These are phyloP conservation scores for Melangyna quadrimaculata DNA, from an alignment of 2,888 invertebrate genomes.

Conservation along the genomic window DNA sequence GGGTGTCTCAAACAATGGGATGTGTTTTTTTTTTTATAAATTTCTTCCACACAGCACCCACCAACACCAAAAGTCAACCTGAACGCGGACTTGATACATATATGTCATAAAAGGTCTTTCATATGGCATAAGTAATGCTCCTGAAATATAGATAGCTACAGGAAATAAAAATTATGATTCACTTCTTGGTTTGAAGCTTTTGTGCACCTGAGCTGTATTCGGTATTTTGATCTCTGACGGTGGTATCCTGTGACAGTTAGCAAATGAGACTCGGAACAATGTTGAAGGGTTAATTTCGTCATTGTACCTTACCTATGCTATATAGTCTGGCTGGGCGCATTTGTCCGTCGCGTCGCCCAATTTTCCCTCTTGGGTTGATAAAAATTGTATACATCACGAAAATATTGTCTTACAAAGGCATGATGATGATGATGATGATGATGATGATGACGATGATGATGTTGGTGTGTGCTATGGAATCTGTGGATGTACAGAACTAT, in stretches of 20 bases:
- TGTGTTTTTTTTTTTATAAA: slow-evolving; percentile 32
- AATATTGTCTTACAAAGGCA: slow-evolving; percentile 23
- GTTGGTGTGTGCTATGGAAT: slow-evolving; percentile 6
- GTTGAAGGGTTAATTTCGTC: slow-evolving; percentile 70
- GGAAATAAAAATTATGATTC: slow-evolving; percentile 67
- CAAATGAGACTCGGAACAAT: slow-evolving; percentile 69
- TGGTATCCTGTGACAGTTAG: slow-evolving; percentile 64
- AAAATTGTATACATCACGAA: slow-evolving; percentile 5
- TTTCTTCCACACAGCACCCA: slow-evolving; percentile 19
- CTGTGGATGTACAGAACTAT: slow-evolving; percentile 43
- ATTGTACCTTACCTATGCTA: slow-evolving; percentile 31
- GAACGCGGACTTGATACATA: slow-evolving; percentile 63
- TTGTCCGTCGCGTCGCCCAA: slow-evolving; percentile 8
- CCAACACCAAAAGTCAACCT: slow-evolving; percentile 34
- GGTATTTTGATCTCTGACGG: slow-evolving; percentile 45
- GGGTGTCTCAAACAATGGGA: slow-evolving; percentile 51
- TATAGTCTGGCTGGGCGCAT: slow-evolving; percentile 23
- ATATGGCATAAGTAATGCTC: slow-evolving; percentile 69
- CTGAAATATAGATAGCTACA: slow-evolving; percentile 70
- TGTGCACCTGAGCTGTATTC: slow-evolving; percentile 55
- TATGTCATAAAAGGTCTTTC: slow-evolving; percentile 58
- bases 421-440: slow-evolving; percentile 7
- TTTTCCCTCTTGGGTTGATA: slow-evolving; percentile 10
- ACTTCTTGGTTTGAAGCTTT: slow-evolving; percentile 47
- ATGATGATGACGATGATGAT: slow-evolving; percentile 33